Evolutionary conservation across 2,113 vertebrate species (phyloP).

Genomic region (Atractosteus spatula): DNA sequence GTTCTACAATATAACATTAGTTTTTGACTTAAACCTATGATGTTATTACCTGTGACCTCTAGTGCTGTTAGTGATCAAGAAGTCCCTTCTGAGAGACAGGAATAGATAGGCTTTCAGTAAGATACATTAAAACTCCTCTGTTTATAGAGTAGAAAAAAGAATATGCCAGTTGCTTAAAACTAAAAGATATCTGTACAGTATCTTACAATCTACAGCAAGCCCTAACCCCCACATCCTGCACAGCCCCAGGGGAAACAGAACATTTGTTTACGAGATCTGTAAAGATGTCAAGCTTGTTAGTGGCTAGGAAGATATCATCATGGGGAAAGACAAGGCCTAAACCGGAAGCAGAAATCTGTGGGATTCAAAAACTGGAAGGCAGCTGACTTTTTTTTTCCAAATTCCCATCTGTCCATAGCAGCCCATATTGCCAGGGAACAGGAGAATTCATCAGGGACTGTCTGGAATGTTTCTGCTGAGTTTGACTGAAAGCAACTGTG

Average conservation of each 20-base stretch:
- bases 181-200: no score
- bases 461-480: not conserved
- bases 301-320: slow-evolving; percentile 10
- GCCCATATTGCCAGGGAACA: not conserved
- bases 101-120: no score
- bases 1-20: no score
- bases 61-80: no score
- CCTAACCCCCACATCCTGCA: slow-evolving; percentile 29
- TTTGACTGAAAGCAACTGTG: no score
- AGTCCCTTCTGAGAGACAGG: no score
- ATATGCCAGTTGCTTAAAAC: no score
- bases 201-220: no score
- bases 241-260: slow-evolving; percentile 25
- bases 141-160: no score
- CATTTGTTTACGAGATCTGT: slow-evolving; percentile 33
- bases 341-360: slow-evolving; percentile 4
- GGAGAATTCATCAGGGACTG: not conserved
- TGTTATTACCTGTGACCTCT: no score
- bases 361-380: not conserved
- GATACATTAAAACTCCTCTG: no score
- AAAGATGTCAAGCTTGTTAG: slow-evolving; percentile 21
- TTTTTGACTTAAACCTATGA: no score
- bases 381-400: not conserved
- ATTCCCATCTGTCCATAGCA: slow-evolving; percentile 20
- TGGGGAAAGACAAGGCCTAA: not conserved